Conservation (phyloP, 2,797 vertebrate species). For the Phalanger gymnotis region DNA sequence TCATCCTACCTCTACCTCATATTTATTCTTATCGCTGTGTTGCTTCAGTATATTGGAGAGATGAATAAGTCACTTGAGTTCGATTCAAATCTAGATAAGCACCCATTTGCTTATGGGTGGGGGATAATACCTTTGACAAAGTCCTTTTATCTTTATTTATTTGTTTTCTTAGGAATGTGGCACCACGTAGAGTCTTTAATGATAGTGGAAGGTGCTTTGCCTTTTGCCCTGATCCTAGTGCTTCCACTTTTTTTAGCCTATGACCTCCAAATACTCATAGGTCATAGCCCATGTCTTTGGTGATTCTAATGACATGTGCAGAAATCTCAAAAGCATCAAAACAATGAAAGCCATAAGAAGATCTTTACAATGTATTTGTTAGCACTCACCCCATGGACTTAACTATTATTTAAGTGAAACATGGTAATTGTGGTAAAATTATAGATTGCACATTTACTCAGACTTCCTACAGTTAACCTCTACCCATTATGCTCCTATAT, state of each 20-base stretch:
- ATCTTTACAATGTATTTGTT: constrained; percentile 85
- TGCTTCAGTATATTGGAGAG: neutral
- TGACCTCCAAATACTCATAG: constrained; percentile 51
- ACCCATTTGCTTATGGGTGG: constrained; percentile 9
- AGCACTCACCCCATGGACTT: constrained; percentile 80
- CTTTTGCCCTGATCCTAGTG: constrained; percentile 61
- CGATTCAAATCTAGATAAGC: neutral
- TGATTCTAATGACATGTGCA: constrained; percentile 63
- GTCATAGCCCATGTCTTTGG: constrained; percentile 50
- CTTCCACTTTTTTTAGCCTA: constrained; percentile 59
- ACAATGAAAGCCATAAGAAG: constrained; percentile 80
- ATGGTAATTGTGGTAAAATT: constrained; percentile 85
- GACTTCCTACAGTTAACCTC: constrained; percentile 87
- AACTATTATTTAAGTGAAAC: constrained; percentile 84
- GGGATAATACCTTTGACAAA: constrained; percentile 57
- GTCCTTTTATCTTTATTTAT: constrained; percentile 63
- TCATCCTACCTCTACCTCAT: neutral
- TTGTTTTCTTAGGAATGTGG: constrained; percentile 80
- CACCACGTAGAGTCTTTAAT: constrained; percentile 62
- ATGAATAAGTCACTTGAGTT: neutral
- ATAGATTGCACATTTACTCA: constrained; percentile 83
- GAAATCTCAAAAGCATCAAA: constrained; percentile 77
- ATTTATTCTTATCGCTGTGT: neutral
- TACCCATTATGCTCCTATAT: constrained; percentile 85
- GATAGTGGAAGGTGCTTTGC: constrained; percentile 49